Conservation (phyloP, 2,113 vertebrate genomes). For the Salvator merianae region DNA sequence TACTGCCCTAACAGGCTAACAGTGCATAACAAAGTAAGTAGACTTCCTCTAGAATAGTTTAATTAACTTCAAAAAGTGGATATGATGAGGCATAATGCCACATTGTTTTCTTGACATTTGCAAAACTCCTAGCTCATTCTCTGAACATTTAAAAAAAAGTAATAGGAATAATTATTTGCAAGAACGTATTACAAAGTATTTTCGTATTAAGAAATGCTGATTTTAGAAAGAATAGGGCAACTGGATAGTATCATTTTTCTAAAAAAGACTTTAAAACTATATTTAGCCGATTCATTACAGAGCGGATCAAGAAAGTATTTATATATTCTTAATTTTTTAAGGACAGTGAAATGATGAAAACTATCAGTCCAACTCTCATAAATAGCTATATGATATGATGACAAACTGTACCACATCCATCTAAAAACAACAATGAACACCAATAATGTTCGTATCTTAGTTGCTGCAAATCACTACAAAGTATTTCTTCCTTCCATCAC, state of each 20-base stretch:
- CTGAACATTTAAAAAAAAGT: background rate
- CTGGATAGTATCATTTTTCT: background rate
- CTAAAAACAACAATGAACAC: background rate
- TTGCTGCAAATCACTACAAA: background rate
- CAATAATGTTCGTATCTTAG: background rate
- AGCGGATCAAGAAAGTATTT: background rate
- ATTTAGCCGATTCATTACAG: background rate
- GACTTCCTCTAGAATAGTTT: conserved; percentile 3
- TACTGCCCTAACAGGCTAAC: background rate
- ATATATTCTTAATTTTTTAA: background rate
- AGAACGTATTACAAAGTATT: background rate
- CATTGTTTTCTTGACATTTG: background rate
- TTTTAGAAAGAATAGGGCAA: background rate
- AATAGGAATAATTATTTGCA: background rate
- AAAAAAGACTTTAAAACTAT: background rate
- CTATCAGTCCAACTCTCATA: background rate
- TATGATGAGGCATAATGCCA: background rate
- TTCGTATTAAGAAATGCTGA: background rate
- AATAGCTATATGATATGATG: background rate
- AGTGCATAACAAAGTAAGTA: background rate
- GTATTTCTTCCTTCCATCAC: background rate
- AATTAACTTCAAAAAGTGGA: background rate
- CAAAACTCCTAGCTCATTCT: background rate
- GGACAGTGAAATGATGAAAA: background rate
- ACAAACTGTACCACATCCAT: background rate